Evolutionary conservation across 2,888 invertebrate genomes (phyloP).

Genomic region (Leuctra nigra): DNA sequence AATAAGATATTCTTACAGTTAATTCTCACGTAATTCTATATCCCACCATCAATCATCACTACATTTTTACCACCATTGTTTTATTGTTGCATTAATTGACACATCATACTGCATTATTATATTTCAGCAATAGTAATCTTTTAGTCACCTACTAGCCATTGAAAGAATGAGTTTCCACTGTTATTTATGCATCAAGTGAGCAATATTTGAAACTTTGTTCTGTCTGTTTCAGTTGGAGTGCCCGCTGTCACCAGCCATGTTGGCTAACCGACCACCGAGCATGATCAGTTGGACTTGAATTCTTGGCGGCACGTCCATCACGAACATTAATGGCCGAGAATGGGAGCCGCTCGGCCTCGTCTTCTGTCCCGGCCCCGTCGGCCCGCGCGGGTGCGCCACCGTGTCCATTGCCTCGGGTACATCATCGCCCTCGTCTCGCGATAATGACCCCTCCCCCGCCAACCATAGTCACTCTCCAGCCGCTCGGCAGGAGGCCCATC

Average conservation of each 20-base stretch:
- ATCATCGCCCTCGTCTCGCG: slow-evolving; percentile 24
- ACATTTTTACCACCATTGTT: no score
- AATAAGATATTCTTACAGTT: not conserved
- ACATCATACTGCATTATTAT: no score
- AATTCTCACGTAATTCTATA: no score
- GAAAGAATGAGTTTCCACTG: no score
- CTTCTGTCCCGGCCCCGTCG: slow-evolving; percentile 46
- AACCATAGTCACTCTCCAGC: slow-evolving; percentile 36
- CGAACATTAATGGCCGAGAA: slow-evolving; percentile 20
- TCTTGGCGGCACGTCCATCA: slow-evolving; percentile 41
- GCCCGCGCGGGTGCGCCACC: slow-evolving; percentile 31
- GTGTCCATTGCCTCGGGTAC: slow-evolving; percentile 38
- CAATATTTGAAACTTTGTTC: no score
- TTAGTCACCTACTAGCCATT: no score
- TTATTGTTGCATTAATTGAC: no score
- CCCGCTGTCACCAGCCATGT: slow-evolving; percentile 17
- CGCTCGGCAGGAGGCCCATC: slow-evolving; percentile 43
- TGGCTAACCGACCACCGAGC: slow-evolving; percentile 27
- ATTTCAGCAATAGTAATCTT: no score
- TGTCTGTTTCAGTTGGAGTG: slow-evolving; percentile 8
- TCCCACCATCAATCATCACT: no score
- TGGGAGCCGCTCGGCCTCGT: slow-evolving; percentile 20
- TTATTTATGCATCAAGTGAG: no score
- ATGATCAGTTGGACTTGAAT: slow-evolving; percentile 21
- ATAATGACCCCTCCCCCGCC: slow-evolving; percentile 36